phyloP scores from a whole-genome alignment of 2,113 vertebrate species.

The Struthio camelus region DNA sequence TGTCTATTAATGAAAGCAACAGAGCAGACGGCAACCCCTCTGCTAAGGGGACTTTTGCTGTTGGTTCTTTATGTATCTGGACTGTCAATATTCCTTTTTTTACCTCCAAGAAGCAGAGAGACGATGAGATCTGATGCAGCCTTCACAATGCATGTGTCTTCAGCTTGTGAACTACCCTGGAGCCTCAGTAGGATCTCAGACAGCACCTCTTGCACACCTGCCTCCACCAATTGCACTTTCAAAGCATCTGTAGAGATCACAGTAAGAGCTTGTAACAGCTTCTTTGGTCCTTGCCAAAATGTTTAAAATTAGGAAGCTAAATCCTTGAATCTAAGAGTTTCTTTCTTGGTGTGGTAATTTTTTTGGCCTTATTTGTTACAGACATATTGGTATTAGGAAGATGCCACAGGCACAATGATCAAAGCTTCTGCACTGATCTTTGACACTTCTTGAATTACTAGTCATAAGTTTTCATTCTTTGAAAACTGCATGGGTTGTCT shows the following conservation, averaged over 20 bases:
- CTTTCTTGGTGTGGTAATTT: not conserved
- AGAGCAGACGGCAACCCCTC: not conserved
- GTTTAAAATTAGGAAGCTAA: not conserved
- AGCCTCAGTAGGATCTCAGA: constrained; percentile 82
- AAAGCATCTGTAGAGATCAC: constrained; percentile 75
- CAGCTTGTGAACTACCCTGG: constrained; percentile 79
- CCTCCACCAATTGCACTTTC: constrained; percentile 87
- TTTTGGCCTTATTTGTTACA: not conserved
- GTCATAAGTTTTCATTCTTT: not conserved
- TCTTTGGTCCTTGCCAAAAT: not conserved
- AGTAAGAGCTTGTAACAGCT: not conserved
- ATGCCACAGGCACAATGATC: not conserved
- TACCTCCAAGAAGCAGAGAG: constrained; percentile 87
- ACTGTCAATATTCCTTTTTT: not conserved
- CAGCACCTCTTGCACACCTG: constrained; percentile 82
- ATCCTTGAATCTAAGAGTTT: not conserved
- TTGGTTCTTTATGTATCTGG: not conserved
- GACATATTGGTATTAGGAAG: not conserved
- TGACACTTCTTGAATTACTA: not conserved
- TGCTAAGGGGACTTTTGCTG: not conserved
- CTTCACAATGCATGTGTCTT: constrained; percentile 87
- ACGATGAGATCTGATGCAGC: constrained; percentile 89
- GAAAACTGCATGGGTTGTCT: not conserved
- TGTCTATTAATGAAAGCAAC: not conserved
- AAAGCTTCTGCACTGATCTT: not conserved